phyloP scores from a whole-genome alignment of 2,113 vertebrate species.

The Corapipo altera region DNA sequence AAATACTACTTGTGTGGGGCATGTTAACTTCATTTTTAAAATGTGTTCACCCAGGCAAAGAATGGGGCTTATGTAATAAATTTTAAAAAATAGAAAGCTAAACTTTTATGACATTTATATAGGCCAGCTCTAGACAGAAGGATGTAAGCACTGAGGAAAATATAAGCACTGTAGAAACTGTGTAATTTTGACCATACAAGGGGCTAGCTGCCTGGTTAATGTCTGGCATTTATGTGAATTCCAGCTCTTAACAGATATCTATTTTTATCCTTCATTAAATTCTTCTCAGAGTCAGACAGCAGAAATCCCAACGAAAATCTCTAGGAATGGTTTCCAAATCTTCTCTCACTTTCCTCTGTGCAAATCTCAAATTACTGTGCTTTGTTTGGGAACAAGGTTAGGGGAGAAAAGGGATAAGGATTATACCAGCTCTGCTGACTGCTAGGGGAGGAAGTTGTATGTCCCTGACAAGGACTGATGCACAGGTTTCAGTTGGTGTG shows the following conservation, averaged over 20 bases:
- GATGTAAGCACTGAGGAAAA: conserved; percentile 12
- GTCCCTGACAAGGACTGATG: neutral
- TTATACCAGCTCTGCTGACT: neutral
- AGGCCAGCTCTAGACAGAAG: neutral
- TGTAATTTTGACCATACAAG: conserved; percentile 59
- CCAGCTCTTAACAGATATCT: conserved; percentile 13
- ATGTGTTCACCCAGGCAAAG: neutral
- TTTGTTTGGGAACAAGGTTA: neutral
- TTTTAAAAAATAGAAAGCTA: conserved; percentile 35
- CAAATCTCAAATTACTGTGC: neutral
- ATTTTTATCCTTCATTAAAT: conserved; percentile 58
- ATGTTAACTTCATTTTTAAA: conserved; percentile 43
- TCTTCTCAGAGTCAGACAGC: neutral
- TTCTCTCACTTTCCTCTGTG: neutral
- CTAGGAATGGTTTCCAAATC: neutral
- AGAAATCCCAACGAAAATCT: neutral
- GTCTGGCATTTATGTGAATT: conserved; percentile 49
- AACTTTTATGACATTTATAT: neutral
- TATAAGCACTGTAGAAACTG: conserved; percentile 22
- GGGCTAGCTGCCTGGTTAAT: neutral
- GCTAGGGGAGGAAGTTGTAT: neutral
- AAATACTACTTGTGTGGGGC: neutral
- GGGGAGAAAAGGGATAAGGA: neutral
- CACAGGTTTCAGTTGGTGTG: neutral
- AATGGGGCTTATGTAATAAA: neutral